These are phyloP conservation scores for Scaeva pyrastri DNA, from an alignment of 2,888 invertebrate species.

Conservation along the genomic window DNA sequence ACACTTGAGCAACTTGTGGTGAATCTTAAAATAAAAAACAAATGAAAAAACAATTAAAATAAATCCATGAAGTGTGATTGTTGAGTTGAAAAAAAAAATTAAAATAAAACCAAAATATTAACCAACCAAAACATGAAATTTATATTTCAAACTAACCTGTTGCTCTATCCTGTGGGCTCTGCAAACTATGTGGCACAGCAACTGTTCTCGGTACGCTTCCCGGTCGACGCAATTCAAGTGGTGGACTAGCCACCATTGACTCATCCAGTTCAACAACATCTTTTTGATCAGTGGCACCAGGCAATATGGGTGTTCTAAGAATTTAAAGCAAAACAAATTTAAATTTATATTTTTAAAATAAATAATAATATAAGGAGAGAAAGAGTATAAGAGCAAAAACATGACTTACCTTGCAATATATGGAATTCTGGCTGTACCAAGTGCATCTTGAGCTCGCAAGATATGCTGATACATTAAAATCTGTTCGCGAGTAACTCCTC, in stretches of 20 bases:
- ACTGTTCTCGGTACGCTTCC: constrained; percentile 86
- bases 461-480: constrained; percentile 84
- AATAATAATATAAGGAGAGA: background rate
- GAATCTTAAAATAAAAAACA: constrained; percentile 84
- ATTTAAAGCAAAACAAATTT: background rate
- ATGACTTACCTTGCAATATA: constrained; percentile 78
- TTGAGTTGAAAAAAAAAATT: constrained; percentile 11
- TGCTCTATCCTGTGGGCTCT: constrained; percentile 89
- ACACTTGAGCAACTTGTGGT: constrained; percentile 89
- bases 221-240: constrained; percentile 88
- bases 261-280: constrained; percentile 82
- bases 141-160: constrained; percentile 84
- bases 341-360: too few relatives aligned
- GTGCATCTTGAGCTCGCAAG: constrained; percentile 84
- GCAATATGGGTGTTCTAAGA: constrained; percentile 73
- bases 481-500: constrained; percentile 79
- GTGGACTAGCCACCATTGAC: constrained; percentile 88
- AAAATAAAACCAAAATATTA: background rate
- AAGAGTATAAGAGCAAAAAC: background rate
- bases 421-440: constrained; percentile 79
- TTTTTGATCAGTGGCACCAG: constrained; percentile 77
- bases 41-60: background rate
- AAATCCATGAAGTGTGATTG: background rate
- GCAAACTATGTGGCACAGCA: constrained; percentile 88
- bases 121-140: background rate